These are phyloP conservation scores for Xiphophorus maculatus DNA, from an alignment of 2,113 vertebrate genomes.

Conservation along the genomic window DNA sequence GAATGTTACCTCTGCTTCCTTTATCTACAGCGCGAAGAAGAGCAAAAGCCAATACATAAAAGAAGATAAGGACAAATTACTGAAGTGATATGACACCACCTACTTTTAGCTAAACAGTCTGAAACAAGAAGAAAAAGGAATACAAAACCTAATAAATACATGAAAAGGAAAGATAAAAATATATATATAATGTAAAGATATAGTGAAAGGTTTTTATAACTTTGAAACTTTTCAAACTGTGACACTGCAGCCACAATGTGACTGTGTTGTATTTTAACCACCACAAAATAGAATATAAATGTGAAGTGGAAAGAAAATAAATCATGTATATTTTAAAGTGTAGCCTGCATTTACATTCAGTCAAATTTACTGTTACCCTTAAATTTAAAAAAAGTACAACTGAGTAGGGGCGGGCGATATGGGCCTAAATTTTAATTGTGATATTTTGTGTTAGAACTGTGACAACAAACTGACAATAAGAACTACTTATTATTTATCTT, in stretches of 20 bases:
- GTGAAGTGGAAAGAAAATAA: neutral
- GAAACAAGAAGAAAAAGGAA: neutral
- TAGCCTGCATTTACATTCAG: too few relatives aligned
- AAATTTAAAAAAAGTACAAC: neutral
- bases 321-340: too few relatives aligned
- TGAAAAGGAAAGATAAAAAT: neutral
- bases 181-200: neutral
- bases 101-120: neutral
- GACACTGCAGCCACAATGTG: neutral
- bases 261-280: too few relatives aligned
- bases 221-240: neutral
- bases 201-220: neutral
- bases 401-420: neutral
- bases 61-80: constrained; percentile 27
- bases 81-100: neutral
- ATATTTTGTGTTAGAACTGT: too few relatives aligned
- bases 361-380: neutral
- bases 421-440: too few relatives aligned
- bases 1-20: constrained; percentile 80
- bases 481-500: too few relatives aligned
- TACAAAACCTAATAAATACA: neutral
- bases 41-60: constrained; percentile 49
- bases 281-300: too few relatives aligned
- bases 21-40: constrained; percentile 84
- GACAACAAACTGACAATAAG: too few relatives aligned